Percentiles rank a stretch among this genome's conserved stretches.
Evolutionary conservation across 2,113 vertebrate genomes (phyloP).

Genomic region (Empidonax alnorum): DNA sequence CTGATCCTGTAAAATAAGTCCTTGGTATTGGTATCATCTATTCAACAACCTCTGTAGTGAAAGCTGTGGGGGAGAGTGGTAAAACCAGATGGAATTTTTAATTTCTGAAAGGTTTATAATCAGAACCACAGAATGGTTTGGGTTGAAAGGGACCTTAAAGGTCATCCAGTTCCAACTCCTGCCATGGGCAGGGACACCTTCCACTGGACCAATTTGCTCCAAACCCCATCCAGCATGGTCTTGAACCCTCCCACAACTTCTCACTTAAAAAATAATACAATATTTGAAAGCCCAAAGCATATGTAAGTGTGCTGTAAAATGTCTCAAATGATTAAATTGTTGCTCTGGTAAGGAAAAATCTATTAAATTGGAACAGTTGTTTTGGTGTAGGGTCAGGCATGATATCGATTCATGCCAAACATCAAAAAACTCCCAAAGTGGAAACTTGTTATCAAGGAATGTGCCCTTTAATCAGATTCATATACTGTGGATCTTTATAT

Average conservation of each 20-base stretch:
- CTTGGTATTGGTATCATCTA: background rate
- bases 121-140: background rate
- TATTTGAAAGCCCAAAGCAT: background rate
- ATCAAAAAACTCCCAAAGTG: background rate
- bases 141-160: background rate
- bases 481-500: background rate
- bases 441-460: background rate
- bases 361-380: background rate
- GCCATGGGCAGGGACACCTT: background rate
- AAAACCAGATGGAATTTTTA: background rate
- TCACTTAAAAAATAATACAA: background rate
- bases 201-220: background rate
- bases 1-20: background rate
- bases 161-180: background rate
- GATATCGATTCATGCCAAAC: background rate
- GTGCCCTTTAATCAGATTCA: background rate
- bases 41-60: background rate
- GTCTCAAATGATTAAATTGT: background rate
- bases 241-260: background rate
- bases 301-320: background rate
- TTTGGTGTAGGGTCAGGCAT: background rate
- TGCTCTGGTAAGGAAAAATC: background rate
- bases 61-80: background rate
- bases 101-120: background rate
- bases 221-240: background rate